phyloP scores from a whole-genome alignment of 2,797 vertebrate species.

The Gymnocypris eckloni region DNA sequence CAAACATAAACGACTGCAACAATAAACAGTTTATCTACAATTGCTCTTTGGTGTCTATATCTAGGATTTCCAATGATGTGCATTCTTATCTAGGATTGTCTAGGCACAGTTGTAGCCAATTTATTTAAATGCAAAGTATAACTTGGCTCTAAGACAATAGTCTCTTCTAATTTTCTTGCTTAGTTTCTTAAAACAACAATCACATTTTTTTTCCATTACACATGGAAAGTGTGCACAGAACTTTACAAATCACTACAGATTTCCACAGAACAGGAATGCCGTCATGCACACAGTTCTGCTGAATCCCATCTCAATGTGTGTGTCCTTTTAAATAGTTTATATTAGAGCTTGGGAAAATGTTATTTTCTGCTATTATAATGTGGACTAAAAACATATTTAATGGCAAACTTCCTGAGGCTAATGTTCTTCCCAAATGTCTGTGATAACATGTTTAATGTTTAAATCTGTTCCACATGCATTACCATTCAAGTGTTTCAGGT shows the following conservation, averaged over 20 bases:
- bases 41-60: slow-evolving; percentile 7
- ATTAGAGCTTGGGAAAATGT: background rate
- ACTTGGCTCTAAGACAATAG: background rate
- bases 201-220: background rate
- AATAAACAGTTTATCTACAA: slow-evolving; percentile 17
- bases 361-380: slow-evolving; percentile 3
- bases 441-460: background rate
- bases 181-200: background rate
- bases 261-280: background rate
- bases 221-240: background rate
- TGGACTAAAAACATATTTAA: background rate
- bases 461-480: background rate
- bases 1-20: slow-evolving; percentile 4
- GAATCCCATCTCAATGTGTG: background rate
- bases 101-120: background rate
- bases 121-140: background rate
- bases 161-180: background rate
- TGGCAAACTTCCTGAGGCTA: background rate
- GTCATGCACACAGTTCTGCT: background rate
- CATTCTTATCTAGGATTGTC: background rate
- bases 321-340: background rate
- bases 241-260: background rate
- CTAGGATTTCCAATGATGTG: background rate
- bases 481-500: background rate
- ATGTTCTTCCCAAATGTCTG: background rate